Percentiles rank a stretch among this genome's conserved stretches.
These are phyloP conservation scores for Drosophila guanche DNA, from an alignment of 1,140 invertebrate genomes.

Conservation along the genomic window DNA sequence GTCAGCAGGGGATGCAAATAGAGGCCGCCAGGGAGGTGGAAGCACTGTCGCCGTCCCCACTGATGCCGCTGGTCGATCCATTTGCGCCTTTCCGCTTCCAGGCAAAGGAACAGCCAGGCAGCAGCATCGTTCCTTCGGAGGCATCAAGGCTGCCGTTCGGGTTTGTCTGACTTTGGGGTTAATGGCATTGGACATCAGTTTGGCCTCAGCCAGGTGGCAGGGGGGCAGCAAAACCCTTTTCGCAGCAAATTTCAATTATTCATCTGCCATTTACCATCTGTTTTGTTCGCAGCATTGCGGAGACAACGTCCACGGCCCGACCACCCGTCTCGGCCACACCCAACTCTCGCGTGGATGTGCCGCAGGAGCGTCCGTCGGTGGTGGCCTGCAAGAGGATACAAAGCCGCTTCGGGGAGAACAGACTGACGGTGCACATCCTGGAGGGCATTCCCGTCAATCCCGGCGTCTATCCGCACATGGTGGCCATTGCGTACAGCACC, in stretches of 20 bases:
- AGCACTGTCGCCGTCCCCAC: not conserved
- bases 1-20: conserved; percentile 61
- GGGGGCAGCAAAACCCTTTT: conserved; percentile 24
- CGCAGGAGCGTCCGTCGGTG: conserved; percentile 18
- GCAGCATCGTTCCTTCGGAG: not conserved
- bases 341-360: conserved; percentile 16
- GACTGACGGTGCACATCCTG: conserved; percentile 60
- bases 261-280: no score
- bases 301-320: no score
- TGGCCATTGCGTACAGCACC: conserved; percentile 55
- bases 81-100: conserved; percentile 30
- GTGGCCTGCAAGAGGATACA: conserved; percentile 51
- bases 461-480: conserved; percentile 79
- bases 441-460: conserved; percentile 58
- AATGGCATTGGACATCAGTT: conserved; percentile 41
- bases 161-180: conserved; percentile 22
- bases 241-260: conserved; percentile 12
- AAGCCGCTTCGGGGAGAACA: not conserved
- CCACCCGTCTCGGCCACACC: not conserved
- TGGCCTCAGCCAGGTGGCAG: conserved; percentile 43
- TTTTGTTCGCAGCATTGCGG: no score
- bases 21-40: conserved; percentile 26
- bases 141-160: not conserved
- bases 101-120: conserved; percentile 9
- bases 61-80: conserved; percentile 8